A percentile compares a stretch with the other conserved stretches of the same genome.
Evolutionary conservation across 1,140 invertebrate genomes (phyloP).

Genomic region (Saccostrea glomerata): DNA sequence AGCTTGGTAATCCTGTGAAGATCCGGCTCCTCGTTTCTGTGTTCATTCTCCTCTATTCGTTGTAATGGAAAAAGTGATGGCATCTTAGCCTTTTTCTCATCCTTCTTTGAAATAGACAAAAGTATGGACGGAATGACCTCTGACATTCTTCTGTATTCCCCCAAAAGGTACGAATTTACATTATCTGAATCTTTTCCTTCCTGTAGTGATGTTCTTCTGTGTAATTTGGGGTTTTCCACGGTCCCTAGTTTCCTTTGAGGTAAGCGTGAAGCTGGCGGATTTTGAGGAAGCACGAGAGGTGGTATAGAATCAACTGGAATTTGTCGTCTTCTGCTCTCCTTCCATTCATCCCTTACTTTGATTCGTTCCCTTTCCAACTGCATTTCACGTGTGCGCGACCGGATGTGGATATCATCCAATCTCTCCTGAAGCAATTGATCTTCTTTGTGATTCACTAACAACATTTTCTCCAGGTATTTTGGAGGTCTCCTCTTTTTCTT

Average conservation of each 20-base stretch:
- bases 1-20: slow-evolving; percentile 62
- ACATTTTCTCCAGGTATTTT: slow-evolving; percentile 66
- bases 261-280: neutral
- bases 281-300: slow-evolving; percentile 31
- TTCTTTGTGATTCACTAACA: slow-evolving; percentile 68
- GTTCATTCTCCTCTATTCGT: slow-evolving; percentile 12
- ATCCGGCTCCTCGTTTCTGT: slow-evolving; percentile 58
- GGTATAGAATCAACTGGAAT: slow-evolving; percentile 56
- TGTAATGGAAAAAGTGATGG: slow-evolving; percentile 35
- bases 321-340: slow-evolving; percentile 60
- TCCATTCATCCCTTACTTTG: slow-evolving; percentile 64
- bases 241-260: slow-evolving; percentile 45
- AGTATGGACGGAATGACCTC: slow-evolving; percentile 67
- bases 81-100: slow-evolving; percentile 55
- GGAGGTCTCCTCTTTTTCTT: slow-evolving; percentile 59
- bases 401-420: slow-evolving; percentile 56
- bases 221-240: slow-evolving; percentile 38
- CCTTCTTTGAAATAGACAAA: slow-evolving; percentile 62
- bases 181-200: slow-evolving; percentile 33
- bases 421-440: slow-evolving; percentile 61
- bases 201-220: neutral
- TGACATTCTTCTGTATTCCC: slow-evolving; percentile 67
- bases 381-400: slow-evolving; percentile 62
- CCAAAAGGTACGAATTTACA: slow-evolving; percentile 66
- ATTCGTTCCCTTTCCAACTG: slow-evolving; percentile 65